A percentile compares a stretch with the other conserved stretches of the same genome.
Evolutionary conservation across 2,797 vertebrate genomes (phyloP).

Genomic region (Myoxocephalus aenaeus): DNA sequence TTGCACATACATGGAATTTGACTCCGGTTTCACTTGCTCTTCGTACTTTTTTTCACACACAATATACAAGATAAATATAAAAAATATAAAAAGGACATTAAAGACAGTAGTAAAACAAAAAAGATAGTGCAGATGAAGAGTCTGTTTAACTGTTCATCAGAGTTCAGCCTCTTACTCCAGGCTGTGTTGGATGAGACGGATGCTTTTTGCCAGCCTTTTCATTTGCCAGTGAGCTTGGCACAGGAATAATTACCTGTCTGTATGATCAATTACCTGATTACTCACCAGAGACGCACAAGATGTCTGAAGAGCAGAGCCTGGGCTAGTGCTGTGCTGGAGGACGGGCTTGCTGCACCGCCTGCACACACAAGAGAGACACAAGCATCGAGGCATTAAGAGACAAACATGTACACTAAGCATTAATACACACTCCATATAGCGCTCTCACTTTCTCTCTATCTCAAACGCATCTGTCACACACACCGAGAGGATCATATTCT

Average conservation of each 20-base stretch:
- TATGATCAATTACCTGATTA: slow-evolving; percentile 88
- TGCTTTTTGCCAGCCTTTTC: slow-evolving; percentile 78
- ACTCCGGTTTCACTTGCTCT: too few relatives aligned
- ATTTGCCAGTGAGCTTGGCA: slow-evolving; percentile 82
- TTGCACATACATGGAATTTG: too few relatives aligned
- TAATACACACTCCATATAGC: slow-evolving; percentile 11
- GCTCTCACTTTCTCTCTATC: background rate
- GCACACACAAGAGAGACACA: slow-evolving; percentile 23
- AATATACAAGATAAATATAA: too few relatives aligned
- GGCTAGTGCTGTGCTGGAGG: slow-evolving; percentile 32
- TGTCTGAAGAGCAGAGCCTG: slow-evolving; percentile 66
- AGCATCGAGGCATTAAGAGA: slow-evolving; percentile 4
- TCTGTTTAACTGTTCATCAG: too few relatives aligned
- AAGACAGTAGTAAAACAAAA: too few relatives aligned
- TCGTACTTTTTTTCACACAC: too few relatives aligned
- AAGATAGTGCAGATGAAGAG: too few relatives aligned
- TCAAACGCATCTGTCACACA: slow-evolving; percentile 22
- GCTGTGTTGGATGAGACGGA: slow-evolving; percentile 77
- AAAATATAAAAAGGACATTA: too few relatives aligned
- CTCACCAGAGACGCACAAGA: slow-evolving; percentile 81
- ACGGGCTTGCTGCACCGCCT: slow-evolving; percentile 37
- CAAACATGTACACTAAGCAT: slow-evolving; percentile 30
- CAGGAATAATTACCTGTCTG: slow-evolving; percentile 87
- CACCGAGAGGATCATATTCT: slow-evolving; percentile 26
- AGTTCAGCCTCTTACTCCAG: slow-evolving; percentile 70